Conservation (phyloP, 2,797 vertebrate species). For the Sebastes hubbsi region DNA sequence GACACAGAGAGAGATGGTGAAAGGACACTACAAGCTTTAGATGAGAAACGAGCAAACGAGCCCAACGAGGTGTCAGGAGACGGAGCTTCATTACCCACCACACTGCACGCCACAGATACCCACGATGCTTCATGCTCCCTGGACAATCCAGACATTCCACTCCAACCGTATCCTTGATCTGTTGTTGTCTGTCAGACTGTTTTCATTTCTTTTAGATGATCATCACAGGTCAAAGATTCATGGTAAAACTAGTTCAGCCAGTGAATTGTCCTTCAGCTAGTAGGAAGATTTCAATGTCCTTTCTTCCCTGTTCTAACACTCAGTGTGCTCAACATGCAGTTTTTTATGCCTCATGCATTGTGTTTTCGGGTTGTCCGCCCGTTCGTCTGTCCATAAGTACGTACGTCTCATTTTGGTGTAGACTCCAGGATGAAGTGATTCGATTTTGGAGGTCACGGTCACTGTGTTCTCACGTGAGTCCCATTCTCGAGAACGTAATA, state of each 20-base stretch:
- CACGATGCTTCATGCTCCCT: constrained; percentile 6
- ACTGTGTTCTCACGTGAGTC: no score
- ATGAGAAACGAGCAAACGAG: not conserved
- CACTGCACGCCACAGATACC: not conserved
- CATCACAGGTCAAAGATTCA: not conserved
- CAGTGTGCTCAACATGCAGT: not conserved
- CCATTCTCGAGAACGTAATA: no score
- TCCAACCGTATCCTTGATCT: constrained; percentile 78
- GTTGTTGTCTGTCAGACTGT: not conserved
- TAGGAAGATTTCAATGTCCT: not conserved
- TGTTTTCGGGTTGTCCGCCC: no score
- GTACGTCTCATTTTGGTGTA: no score
- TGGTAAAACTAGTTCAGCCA: not conserved
- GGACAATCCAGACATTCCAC: constrained; percentile 3
- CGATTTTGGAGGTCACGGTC: no score
- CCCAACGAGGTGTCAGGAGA: not conserved
- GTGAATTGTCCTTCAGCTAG: not conserved
- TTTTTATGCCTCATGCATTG: no score
- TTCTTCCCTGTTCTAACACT: not conserved
- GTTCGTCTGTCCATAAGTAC: no score
- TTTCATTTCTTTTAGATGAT: not conserved
- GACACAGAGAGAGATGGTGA: constrained; percentile 40
- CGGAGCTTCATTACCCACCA: not conserved
- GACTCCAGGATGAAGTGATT: no score
- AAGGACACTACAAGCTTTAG: not conserved